Evolutionary conservation across 2,797 vertebrate genomes (phyloP).

Genomic region (Geotrypetes seraphini): DNA sequence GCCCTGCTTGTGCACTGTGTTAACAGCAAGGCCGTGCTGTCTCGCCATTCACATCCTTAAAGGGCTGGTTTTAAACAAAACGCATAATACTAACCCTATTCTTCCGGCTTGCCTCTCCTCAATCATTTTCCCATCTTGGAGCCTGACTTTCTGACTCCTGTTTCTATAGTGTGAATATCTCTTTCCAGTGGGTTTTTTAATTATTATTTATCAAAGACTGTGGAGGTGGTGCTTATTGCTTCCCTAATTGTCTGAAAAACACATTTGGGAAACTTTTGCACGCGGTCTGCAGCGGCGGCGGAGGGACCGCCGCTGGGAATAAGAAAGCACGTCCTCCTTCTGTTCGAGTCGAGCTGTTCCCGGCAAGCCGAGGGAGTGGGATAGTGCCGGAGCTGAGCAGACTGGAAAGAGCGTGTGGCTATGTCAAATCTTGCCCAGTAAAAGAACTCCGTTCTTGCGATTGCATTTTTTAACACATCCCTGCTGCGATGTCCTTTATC

Average conservation of each 20-base stretch:
- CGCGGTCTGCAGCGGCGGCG: constrained; percentile 15
- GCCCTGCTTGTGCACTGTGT: constrained; percentile 22
- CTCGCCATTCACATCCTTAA: constrained; percentile 34
- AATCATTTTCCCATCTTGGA: constrained; percentile 11
- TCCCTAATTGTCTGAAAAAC: constrained; percentile 20
- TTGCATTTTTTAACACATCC: too few relatives aligned
- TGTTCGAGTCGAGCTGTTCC: too few relatives aligned
- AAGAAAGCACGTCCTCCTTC: constrained; percentile 13
- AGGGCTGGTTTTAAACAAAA: constrained; percentile 31
- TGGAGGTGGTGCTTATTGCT: constrained; percentile 18
- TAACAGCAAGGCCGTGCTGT: constrained; percentile 26
- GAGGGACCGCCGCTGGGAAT: constrained; percentile 15
- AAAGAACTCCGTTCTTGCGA: too few relatives aligned
- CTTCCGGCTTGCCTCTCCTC: rapidly evolving
- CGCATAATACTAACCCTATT: constrained; percentile 5
- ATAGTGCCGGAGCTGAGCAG: too few relatives aligned
- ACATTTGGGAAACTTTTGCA: constrained; percentile 18
- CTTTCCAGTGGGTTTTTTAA: constrained; percentile 7
- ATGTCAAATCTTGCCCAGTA: too few relatives aligned
- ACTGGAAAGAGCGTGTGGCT: too few relatives aligned
- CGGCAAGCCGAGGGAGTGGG: too few relatives aligned
- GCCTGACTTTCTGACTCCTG: constrained; percentile 9
- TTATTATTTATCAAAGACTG: constrained; percentile 19
- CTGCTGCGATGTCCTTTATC: too few relatives aligned
- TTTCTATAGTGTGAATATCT: constrained; percentile 12